Evolutionary conservation across 2,888 invertebrate genomes (phyloP).

Genomic region (Steinernema scapterisci): DNA sequence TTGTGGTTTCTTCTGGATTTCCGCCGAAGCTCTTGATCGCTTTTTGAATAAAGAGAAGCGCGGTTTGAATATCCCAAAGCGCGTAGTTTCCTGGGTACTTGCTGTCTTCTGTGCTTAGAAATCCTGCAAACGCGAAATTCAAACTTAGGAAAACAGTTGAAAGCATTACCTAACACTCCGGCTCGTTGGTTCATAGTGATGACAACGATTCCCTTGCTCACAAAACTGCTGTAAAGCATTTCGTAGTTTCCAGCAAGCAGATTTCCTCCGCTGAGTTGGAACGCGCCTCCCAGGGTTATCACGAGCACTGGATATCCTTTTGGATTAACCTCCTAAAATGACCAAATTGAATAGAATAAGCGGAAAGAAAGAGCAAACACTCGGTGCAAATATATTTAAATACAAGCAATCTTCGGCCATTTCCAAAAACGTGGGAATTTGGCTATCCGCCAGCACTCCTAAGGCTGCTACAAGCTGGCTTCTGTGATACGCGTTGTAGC

Average conservation of each 20-base stretch:
- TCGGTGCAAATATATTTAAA: background rate
- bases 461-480: background rate
- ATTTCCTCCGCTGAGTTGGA: background rate
- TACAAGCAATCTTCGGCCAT: background rate
- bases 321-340: background rate
- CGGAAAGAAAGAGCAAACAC: too few species aligned
- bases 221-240: background rate
- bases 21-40: background rate
- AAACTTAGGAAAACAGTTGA: too few species aligned
- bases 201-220: constrained; percentile 1
- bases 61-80: background rate
- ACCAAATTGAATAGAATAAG: too few species aligned
- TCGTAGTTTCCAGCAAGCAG: background rate
- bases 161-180: background rate
- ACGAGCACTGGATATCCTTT: background rate
- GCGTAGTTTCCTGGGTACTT: background rate
- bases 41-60: background rate
- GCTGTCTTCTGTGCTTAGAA: background rate
- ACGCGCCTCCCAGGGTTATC: background rate
- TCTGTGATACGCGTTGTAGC: background rate
- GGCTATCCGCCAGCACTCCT: background rate
- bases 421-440: background rate
- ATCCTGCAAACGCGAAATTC: background rate
- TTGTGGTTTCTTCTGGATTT: background rate
- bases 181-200: background rate